Conservation (phyloP, 2,797 vertebrate species). For the Chloroceryle inda region DNA sequence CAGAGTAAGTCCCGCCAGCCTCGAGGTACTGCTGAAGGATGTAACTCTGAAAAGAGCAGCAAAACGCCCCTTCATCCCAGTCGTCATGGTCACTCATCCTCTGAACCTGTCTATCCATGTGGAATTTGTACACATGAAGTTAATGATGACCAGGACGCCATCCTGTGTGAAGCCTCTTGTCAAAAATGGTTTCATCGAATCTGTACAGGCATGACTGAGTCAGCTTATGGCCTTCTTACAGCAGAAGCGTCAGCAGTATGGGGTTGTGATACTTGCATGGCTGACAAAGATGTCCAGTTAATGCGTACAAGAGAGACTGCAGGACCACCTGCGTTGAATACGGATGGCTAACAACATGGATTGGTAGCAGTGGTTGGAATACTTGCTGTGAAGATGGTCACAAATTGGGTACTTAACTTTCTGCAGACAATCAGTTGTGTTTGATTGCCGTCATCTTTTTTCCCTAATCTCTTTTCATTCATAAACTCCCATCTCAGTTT, state of each 20-base stretch:
- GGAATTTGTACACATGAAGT: constrained; percentile 88
- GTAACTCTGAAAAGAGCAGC: constrained; percentile 77
- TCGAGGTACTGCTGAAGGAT: constrained; percentile 68
- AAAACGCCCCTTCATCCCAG: constrained; percentile 76
- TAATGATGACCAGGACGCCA: constrained; percentile 88
- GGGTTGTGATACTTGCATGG: constrained; percentile 89
- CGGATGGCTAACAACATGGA: constrained; percentile 63
- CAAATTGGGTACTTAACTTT: constrained; percentile 54
- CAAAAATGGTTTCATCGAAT: constrained; percentile 90
- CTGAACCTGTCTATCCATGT: constrained; percentile 83
- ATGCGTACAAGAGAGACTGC: constrained; percentile 79
- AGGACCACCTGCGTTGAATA: constrained; percentile 52
- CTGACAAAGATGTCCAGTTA: constrained; percentile 83
- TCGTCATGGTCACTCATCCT: constrained; percentile 74
- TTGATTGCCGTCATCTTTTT: not conserved
- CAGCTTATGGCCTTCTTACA: constrained; percentile 86
- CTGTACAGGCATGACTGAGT: constrained; percentile 90
- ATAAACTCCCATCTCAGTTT: constrained; percentile 37
- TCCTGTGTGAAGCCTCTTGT: constrained; percentile 88
- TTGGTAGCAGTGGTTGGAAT: not conserved
- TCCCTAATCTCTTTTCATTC: not conserved
- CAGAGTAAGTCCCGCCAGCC: constrained; percentile 79
- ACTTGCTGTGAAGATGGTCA: not conserved
- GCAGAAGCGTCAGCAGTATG: constrained; percentile 86
- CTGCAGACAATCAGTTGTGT: constrained; percentile 51